A percentile compares a stretch with the other conserved stretches of the same genome.
Evolutionary conservation across 2,888 invertebrate species (phyloP).

Genomic region (Scaptomyza parva): DNA sequence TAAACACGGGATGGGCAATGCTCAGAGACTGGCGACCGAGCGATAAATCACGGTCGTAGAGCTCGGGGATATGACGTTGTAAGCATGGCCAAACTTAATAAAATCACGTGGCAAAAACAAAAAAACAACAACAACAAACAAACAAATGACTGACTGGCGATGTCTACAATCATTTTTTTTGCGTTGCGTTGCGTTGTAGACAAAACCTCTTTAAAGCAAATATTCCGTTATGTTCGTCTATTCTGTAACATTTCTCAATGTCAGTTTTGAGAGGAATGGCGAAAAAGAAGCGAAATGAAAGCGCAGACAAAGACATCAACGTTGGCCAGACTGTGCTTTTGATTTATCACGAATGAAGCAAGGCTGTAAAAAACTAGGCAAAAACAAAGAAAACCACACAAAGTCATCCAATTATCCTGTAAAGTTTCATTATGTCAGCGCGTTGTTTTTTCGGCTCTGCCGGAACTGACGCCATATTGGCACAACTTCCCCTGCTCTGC

Average conservation of each 20-base stretch:
- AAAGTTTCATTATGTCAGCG: conserved; percentile 77
- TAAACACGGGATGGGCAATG: conserved; percentile 44
- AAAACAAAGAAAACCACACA: conserved; percentile 35
- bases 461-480: conserved; percentile 74
- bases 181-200: neutral
- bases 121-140: conserved; percentile 4
- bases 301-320: conserved; percentile 34
- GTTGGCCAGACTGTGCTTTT: conserved; percentile 43
- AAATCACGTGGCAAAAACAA: conserved; percentile 51
- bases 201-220: conserved; percentile 55
- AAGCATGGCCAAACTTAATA: conserved; percentile 66
- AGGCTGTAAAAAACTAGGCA: conserved; percentile 19
- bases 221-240: conserved; percentile 18
- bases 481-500: conserved; percentile 23
- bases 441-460: conserved; percentile 48
- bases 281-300: conserved; percentile 2
- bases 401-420: conserved; percentile 79
- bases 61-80: conserved; percentile 54
- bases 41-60: conserved; percentile 64
- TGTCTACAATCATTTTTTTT: conserved; percentile 12
- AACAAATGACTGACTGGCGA: conserved; percentile 52
- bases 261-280: conserved; percentile 31
- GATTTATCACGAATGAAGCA: conserved; percentile 61
- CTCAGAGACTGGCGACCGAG: conserved; percentile 51
- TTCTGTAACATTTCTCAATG: conserved; percentile 67